Evolutionary conservation across 1,140 invertebrate species (phyloP), one percentile per base, ranked within the genome.

Genomic region (Halictus rubicundus): DNA sequence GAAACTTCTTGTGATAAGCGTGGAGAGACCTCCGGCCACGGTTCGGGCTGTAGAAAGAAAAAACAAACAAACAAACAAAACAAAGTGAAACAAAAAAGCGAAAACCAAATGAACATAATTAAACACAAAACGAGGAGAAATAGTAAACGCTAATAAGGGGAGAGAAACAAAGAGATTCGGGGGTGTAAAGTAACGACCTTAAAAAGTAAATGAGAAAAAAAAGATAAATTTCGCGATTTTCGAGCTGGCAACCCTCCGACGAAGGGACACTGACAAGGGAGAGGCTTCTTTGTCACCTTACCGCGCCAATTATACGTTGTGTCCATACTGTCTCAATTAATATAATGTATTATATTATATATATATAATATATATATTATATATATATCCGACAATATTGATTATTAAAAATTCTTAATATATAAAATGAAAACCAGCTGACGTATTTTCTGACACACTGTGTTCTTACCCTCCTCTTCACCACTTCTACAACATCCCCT

Each of bases 331-430:
- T 92, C 89, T 92, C 91, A 92, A 92, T 91, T 91, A 91, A 89
- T 89, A 86, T 78, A 78, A 81, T 77, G 66, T 77, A 81, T 81
- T 81, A 81, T 80, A 80, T 73, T 75, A 80, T 64, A 82, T 74
- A 82, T 74, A 79, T 69, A 76, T 68, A 83, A 60, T 75, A 80
- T 75, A 74, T 79, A 64, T 78, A 89, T 88, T 91, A 90, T 92
- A 89, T 91, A 92, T 91, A 91, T 93, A 93, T 91, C 87, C 88
- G 90, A 93, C 90, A 93, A 92, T 93, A 92, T 92, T 92, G 89
- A 93, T 93, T 91, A 93, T 92, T 92, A 93, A 93, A 78, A 92
- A 90, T 90, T 92, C 91, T 92, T 92, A 91, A 91, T 92, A 92
- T 89, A 79, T 79, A 73, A 79, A 73, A 66, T 23, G 46, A 42